phyloP scores from a whole-genome alignment of 2,113 vertebrate genomes.

The Rallus limicola region DNA sequence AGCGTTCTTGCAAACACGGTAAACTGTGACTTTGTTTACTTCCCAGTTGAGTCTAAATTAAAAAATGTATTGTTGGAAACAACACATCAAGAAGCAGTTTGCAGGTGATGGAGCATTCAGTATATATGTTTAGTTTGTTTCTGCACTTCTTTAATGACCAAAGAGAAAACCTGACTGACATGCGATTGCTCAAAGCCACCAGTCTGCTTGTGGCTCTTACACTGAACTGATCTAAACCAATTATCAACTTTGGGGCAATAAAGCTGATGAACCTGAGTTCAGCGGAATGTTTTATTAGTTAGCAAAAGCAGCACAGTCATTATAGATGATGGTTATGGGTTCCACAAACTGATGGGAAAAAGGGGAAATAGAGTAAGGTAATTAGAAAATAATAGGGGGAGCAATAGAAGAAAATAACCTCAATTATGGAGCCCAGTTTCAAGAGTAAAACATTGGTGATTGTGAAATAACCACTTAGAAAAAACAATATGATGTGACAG shows the following conservation, averaged over 20 bases:
- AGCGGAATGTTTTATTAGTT: neutral
- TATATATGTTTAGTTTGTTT: neutral
- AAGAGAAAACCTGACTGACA: neutral
- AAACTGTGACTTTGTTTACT: slow-evolving; percentile 14
- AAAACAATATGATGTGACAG: neutral
- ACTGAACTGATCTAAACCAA: neutral
- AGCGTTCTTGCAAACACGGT: neutral
- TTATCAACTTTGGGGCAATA: neutral
- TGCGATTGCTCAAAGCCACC: neutral
- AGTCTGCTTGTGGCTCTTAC: neutral
- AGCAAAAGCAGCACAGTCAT: neutral
- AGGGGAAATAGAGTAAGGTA: neutral
- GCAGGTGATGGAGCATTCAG: neutral
- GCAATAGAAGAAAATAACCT: neutral
- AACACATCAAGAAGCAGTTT: neutral
- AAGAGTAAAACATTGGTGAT: neutral
- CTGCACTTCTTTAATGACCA: neutral
- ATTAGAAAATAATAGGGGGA: neutral
- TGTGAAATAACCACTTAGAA: neutral
- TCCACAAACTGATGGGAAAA: neutral
- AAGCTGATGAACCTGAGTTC: neutral
- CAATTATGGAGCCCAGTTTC: neutral
- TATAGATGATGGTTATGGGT: neutral
- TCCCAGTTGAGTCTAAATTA: slow-evolving; percentile 11
- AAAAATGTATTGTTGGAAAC: neutral